Evolutionary conservation across 2,113 vertebrate species (phyloP).

Genomic region (Rhizomys pruinosus): DNA sequence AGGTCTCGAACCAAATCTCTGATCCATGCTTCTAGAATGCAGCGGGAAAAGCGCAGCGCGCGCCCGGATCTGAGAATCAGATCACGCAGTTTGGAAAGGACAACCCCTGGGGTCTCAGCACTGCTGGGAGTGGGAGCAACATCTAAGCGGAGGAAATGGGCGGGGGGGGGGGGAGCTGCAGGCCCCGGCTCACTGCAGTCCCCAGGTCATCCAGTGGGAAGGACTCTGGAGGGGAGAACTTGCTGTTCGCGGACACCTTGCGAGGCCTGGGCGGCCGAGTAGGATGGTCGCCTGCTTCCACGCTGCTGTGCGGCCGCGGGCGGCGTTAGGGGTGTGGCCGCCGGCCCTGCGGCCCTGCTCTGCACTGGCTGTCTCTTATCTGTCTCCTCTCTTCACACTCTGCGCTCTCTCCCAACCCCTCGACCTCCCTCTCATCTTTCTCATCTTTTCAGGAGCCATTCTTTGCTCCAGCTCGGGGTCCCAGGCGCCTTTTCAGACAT

Average conservation of each 20-base stretch:
- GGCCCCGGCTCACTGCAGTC: fast-evolving
- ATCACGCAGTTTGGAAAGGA: background rate
- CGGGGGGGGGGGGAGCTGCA: background rate
- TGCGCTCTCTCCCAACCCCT: background rate
- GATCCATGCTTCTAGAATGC: background rate
- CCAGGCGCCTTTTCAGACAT: background rate
- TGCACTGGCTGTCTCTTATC: background rate
- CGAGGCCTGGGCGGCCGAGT: fast-evolving
- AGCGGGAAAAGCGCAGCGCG: fast-evolving
- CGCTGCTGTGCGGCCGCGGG: too few relatives aligned
- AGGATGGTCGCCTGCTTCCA: background rate
- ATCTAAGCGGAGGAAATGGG: background rate
- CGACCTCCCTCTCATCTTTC: background rate
- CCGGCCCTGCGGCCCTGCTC: background rate
- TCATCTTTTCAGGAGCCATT: slow-evolving; percentile 53
- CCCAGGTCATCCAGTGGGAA: background rate
- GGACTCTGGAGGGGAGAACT: background rate
- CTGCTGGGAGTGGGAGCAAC: background rate
- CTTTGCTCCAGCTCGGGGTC: slow-evolving; percentile 11
- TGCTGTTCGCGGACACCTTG: too few relatives aligned
- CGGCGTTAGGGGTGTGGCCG: background rate
- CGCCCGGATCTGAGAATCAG: background rate
- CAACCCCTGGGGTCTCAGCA: background rate
- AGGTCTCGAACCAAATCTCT: background rate
- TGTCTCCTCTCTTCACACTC: background rate